phyloP scores from a whole-genome alignment of 2,113 vertebrate genomes.

The Phrynosoma blainvillii region DNA sequence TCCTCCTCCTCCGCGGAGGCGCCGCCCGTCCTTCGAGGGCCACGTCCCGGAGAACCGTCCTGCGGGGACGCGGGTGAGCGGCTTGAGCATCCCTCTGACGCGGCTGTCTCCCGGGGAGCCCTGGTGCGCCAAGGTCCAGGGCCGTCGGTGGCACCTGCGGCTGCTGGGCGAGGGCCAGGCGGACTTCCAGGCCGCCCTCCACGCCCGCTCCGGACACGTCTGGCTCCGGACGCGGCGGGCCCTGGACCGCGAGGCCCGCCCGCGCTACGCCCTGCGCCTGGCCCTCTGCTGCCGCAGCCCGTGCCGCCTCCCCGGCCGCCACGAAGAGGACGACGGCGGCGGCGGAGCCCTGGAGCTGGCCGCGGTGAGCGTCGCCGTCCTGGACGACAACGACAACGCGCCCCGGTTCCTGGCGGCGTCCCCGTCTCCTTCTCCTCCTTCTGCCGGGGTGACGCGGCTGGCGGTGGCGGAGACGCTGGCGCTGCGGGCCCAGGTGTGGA shows the following conservation, averaged over 20 bases:
- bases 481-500: slow-evolving; percentile 79
- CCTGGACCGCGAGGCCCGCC: slow-evolving; percentile 83
- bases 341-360: slow-evolving; percentile 73
- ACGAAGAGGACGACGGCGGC: no score
- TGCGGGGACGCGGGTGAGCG: slow-evolving; percentile 83
- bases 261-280: slow-evolving; percentile 78
- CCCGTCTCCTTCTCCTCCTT: not conserved
- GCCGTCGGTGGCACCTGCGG: slow-evolving; percentile 75
- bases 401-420: slow-evolving; percentile 72
- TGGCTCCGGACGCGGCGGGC: slow-evolving; percentile 79
- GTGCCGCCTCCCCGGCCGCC: no score
- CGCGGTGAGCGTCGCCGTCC: slow-evolving; percentile 81
- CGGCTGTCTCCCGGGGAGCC: slow-evolving; percentile 69
- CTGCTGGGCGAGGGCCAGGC: slow-evolving; percentile 81
- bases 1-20: slow-evolving; percentile 55
- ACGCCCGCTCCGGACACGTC: slow-evolving; percentile 82
- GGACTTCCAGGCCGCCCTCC: slow-evolving; percentile 81
- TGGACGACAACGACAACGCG: slow-evolving; percentile 89
- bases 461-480: slow-evolving; percentile 85
- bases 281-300: slow-evolving; percentile 78
- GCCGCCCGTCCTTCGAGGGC: slow-evolving; percentile 81
- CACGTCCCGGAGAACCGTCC: slow-evolving; percentile 87
- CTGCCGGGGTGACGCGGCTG: slow-evolving; percentile 67
- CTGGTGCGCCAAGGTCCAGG: slow-evolving; percentile 74
- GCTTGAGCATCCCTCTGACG: slow-evolving; percentile 83